phyloP scores from a whole-genome alignment of 2,888 invertebrate species.

The Pristionchus japonicus region DNA sequence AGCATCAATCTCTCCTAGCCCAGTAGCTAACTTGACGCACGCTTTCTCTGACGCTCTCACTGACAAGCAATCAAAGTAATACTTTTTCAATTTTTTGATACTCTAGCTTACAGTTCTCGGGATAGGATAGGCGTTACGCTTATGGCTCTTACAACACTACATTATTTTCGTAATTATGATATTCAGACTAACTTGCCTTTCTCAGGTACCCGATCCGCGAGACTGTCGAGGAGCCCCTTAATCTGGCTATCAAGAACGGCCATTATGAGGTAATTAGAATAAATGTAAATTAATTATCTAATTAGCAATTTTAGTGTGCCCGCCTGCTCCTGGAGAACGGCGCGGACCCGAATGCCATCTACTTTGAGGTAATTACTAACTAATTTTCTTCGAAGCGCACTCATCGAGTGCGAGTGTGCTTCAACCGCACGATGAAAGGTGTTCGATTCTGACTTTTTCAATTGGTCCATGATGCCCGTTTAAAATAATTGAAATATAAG shows the following conservation, averaged over 20 bases:
- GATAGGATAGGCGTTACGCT: no score
- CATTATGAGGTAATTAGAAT: conserved; percentile 52
- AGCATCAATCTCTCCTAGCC: not conserved
- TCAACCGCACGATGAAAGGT: not conserved
- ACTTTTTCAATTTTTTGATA: conserved; percentile 76
- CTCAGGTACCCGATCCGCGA: conserved; percentile 71
- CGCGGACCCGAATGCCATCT: conserved; percentile 89
- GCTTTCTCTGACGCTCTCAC: conserved; percentile 63
- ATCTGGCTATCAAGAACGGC: conserved; percentile 85
- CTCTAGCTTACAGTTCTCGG: no score
- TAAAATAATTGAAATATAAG: no score
- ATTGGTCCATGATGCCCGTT: no score
- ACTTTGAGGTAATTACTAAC: conserved; percentile 62
- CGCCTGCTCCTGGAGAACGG: conserved; percentile 85
- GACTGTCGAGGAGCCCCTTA: conserved; percentile 85
- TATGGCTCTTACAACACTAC: no score
- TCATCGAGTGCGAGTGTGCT: not conserved
- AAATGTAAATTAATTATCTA: not conserved
- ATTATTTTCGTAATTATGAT: not conserved
- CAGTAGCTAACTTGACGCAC: conserved; percentile 47
- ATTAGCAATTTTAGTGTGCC: conserved; percentile 81
- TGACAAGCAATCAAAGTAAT: conserved; percentile 46
- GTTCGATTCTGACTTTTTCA: not conserved
- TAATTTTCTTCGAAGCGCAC: not conserved
- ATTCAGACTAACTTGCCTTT: not conserved